Evolutionary conservation across 2,888 invertebrate species (phyloP).

Genomic region (Acleris literana): DNA sequence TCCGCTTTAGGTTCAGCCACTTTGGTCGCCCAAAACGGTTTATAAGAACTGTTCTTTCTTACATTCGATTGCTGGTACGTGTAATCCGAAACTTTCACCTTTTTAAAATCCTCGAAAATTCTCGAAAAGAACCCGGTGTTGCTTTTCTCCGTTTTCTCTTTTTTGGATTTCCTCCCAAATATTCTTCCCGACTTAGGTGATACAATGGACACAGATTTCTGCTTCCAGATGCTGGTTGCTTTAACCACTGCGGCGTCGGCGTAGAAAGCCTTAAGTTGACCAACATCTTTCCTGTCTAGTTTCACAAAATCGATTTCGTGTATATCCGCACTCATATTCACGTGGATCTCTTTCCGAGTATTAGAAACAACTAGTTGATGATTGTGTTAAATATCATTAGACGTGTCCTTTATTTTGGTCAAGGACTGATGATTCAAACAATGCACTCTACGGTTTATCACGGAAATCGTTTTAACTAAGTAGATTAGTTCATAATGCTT

Average conservation of each 20-base stretch:
- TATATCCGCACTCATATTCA: constrained; percentile 62
- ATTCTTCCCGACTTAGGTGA: constrained; percentile 69
- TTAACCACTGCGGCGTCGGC: constrained; percentile 47
- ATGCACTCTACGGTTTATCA: constrained; percentile 9
- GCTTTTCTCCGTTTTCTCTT: constrained; percentile 40
- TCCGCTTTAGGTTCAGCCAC: constrained; percentile 46
- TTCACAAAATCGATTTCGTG: constrained; percentile 57
- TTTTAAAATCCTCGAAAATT: constrained; percentile 65
- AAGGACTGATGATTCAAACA: constrained; percentile 30
- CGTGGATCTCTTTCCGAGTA: constrained; percentile 28
- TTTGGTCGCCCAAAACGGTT: constrained; percentile 67
- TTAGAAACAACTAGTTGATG: constrained; percentile 36
- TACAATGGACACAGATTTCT: constrained; percentile 66
- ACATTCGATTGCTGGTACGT: constrained; percentile 64
- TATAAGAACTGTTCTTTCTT: constrained; percentile 62
- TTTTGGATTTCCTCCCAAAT: constrained; percentile 45
- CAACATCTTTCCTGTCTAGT: constrained; percentile 61
- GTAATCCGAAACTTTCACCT: constrained; percentile 66
- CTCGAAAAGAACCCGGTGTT: constrained; percentile 57
- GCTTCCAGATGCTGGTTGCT: constrained; percentile 60
- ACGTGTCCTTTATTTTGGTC: constrained; percentile 23
- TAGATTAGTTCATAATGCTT: constrained; percentile 10
- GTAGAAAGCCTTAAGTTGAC: constrained; percentile 58
- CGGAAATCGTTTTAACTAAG: constrained; percentile 6
- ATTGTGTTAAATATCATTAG: constrained; percentile 22